Conservation (phyloP, 2,113 vertebrate genomes). For the Clinocottus analis region DNA sequence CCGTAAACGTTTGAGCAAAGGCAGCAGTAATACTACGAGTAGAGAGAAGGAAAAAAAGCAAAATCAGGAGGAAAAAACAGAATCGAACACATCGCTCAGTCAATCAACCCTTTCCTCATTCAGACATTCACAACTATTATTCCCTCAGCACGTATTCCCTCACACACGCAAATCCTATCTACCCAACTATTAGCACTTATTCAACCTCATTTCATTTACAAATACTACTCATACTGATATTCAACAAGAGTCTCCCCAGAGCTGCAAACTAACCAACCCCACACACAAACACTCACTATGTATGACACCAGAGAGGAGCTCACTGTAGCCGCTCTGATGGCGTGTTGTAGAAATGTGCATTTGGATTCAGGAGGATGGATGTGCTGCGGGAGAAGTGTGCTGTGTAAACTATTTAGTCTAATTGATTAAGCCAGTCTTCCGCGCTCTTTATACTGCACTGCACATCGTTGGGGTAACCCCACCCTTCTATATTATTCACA, state of each 20-base stretch:
- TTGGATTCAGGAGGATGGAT: background rate
- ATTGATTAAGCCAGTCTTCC: background rate
- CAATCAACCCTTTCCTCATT: background rate
- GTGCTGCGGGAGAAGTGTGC: background rate
- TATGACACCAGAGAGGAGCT: background rate
- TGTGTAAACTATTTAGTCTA: background rate
- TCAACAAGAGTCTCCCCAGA: background rate
- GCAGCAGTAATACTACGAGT: background rate
- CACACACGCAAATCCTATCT: background rate
- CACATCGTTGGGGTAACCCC: background rate
- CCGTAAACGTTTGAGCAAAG: background rate
- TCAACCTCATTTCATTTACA: slow-evolving; percentile 23
- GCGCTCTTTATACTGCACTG: background rate
- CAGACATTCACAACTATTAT: background rate
- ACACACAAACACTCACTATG: background rate
- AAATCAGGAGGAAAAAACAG: background rate
- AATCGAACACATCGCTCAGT: background rate
- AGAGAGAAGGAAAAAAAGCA: background rate
- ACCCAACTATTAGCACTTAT: background rate
- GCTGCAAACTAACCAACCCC: background rate
- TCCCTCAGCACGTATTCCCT: slow-evolving; percentile 3
- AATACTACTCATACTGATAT: background rate
- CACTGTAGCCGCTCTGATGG: background rate
- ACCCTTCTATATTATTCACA: background rate
- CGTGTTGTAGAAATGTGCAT: background rate